These are phyloP conservation scores for Cecidostiba fungosa DNA, from an alignment of 2,888 invertebrate genomes.

Conservation along the genomic window DNA sequence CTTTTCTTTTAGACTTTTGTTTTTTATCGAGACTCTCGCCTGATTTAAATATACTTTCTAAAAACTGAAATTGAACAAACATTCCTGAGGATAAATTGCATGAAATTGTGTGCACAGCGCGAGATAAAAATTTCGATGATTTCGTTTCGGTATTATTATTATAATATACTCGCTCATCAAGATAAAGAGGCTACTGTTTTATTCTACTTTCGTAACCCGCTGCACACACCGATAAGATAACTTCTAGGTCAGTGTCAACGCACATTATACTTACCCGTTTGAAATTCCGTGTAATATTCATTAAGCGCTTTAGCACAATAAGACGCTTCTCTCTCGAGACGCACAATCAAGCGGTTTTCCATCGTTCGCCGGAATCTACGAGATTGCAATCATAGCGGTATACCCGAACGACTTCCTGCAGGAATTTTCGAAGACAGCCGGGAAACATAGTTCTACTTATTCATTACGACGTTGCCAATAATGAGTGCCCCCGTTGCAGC, in stretches of 20 bases:
- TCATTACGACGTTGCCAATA: not conserved
- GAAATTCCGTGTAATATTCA: not conserved
- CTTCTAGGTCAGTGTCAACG: conserved; percentile 42
- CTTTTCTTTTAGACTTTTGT: not conserved
- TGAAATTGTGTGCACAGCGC: not conserved
- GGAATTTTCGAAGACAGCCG: not conserved
- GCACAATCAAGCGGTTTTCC: not conserved
- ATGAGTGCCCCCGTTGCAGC: not conserved
- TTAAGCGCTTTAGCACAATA: not conserved
- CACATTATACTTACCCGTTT: not conserved
- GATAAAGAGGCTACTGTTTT: not conserved
- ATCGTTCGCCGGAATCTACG: not conserved
- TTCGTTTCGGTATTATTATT: not conserved
- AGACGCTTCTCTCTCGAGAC: no score
- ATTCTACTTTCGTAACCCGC: not conserved
- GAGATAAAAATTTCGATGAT: not conserved
- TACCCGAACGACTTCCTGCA: not conserved
- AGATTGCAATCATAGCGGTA: conserved; percentile 8
- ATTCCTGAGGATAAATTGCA: not conserved
- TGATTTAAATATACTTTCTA: not conserved
- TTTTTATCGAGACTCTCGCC: not conserved
- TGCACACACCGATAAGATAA: conserved; percentile 2
- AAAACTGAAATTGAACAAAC: not conserved
- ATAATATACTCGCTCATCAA: conserved; percentile 8
- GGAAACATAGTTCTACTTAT: not conserved